These are phyloP conservation scores for Phocoena sinus DNA, from an alignment of 2,113 vertebrate species.

Conservation along the genomic window DNA sequence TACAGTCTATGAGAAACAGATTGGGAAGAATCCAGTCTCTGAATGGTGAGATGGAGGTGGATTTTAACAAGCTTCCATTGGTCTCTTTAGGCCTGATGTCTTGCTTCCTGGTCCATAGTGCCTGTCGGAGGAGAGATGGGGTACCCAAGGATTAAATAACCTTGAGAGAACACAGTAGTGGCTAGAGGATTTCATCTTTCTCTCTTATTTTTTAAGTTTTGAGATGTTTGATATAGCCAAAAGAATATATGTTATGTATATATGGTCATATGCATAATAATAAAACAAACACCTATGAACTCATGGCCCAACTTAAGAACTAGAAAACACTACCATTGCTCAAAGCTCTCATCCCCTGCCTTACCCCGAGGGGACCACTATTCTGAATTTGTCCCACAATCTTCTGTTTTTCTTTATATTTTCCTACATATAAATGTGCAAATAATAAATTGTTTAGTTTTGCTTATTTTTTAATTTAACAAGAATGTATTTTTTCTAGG, in stretches of 20 bases:
- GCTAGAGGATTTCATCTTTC: not conserved
- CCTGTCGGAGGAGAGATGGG: not conserved
- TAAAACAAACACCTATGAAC: not conserved
- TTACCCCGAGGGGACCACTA: not conserved
- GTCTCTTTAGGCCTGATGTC: not conserved
- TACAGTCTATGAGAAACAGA: not conserved
- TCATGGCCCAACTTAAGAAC: not conserved
- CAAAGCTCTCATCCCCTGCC: not conserved
- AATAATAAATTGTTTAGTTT: not conserved
- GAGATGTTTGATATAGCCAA: not conserved
- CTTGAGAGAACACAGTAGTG: not conserved
- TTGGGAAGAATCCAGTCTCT: not conserved
- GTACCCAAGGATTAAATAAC: not conserved
- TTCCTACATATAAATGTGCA: not conserved
- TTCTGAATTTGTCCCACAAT: not conserved
- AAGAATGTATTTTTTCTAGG: not conserved
- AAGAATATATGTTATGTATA: not conserved
- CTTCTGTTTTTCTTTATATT: conserved; percentile 39
- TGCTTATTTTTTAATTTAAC: not conserved
- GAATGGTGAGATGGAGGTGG: not conserved
- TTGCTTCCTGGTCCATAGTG: not conserved
- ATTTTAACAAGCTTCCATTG: not conserved
- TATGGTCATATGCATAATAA: not conserved
- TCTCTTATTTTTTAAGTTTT: not conserved
- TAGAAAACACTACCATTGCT: not conserved